Evolutionary conservation across 53 echinoderm and acorn worm genomes (phyloP), one percentile per base, ranked within the genome.

Genomic region (Patiria pectinifera): DNA sequence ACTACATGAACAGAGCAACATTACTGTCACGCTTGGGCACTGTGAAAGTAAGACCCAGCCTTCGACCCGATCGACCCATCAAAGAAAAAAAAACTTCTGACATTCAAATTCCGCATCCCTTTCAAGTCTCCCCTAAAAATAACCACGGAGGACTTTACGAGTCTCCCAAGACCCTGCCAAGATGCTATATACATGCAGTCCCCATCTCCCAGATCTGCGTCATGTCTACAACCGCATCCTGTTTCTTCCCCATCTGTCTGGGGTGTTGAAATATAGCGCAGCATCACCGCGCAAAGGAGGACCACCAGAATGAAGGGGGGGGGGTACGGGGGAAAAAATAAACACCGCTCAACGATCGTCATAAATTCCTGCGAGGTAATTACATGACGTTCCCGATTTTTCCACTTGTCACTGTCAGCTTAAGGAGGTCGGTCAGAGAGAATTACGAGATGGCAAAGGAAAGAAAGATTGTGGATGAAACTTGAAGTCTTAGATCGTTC

Each of bases 381-480:
- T 74, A 74, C 24, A 74, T 5, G 24, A 74, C 26, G 23, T 0
- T 24, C 74, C 74, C 3, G 74, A 74, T n/a, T 74, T 53, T 5
- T 74, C 74, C 74, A 74, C 74, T 74, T 21, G 19, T 74, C 74
- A 22, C 74, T 74, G 74, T 74, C 74, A 74, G 5, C 22, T 74
- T 74, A 74, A 74, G 74, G 8, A 21, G 74, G 74, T n/a, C 4
- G 10, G 24, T 74, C 4, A 2, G 22, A 74, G 74, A 23, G 74
- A 74, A 74, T 18, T 23, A 74, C 15, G 74, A 74, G 24, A 23
- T 74, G 74, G 24, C n/a, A 4, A 24, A 24, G 15, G 74, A 24
- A 66, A n/a, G 74, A 74, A 21, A 21, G 21, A 69, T 69, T 15
- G 21, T 4, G 21, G 69, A 69, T 74, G 74, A n/a, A 74, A 74